A percentile compares a stretch with the other conserved stretches of the same genome.
Conservation (phyloP, 2,888 invertebrate species). For the Drosophila merina region DNA sequence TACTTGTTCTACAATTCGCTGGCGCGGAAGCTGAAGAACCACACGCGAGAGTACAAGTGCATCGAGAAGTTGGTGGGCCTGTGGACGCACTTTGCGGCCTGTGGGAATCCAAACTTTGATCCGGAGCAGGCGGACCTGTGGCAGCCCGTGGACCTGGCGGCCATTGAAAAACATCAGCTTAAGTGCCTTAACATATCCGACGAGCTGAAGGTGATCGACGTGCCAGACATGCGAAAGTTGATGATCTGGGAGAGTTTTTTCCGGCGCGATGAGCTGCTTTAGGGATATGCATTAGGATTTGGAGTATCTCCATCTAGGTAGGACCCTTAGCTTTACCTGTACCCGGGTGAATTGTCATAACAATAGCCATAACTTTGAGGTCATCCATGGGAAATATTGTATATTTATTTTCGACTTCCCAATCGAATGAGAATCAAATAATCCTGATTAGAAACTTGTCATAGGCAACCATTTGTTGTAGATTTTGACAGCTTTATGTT, state of each 20-base stretch:
- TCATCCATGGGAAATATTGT: no score
- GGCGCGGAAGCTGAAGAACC: slow-evolving; percentile 77
- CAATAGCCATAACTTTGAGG: not conserved
- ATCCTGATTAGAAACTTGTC: not conserved
- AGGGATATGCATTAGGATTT: slow-evolving; percentile 23
- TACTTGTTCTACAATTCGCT: slow-evolving; percentile 83
- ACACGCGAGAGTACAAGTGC: slow-evolving; percentile 81
- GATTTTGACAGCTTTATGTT: slow-evolving; percentile 60
- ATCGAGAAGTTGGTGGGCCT: slow-evolving; percentile 82
- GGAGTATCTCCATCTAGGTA: slow-evolving; percentile 32
- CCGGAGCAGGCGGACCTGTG: slow-evolving; percentile 75
- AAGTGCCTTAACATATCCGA: slow-evolving; percentile 84
- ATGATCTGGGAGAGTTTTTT: slow-evolving; percentile 82
- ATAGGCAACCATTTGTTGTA: not conserved
- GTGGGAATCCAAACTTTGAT: slow-evolving; percentile 81
- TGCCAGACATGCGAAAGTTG: slow-evolving; percentile 81
- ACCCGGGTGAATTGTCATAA: slow-evolving; percentile 16
- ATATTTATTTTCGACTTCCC: not conserved
- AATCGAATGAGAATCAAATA: not conserved
- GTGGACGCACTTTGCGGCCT: slow-evolving; percentile 82
- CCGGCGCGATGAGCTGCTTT: slow-evolving; percentile 76
- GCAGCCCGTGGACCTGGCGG: slow-evolving; percentile 70
- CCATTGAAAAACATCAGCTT: slow-evolving; percentile 72
- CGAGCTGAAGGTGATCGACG: slow-evolving; percentile 80
- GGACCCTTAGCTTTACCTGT: slow-evolving; percentile 29